Evolutionary conservation across 2,797 vertebrate species (phyloP).

Genomic region (Tadarida brasiliensis): DNA sequence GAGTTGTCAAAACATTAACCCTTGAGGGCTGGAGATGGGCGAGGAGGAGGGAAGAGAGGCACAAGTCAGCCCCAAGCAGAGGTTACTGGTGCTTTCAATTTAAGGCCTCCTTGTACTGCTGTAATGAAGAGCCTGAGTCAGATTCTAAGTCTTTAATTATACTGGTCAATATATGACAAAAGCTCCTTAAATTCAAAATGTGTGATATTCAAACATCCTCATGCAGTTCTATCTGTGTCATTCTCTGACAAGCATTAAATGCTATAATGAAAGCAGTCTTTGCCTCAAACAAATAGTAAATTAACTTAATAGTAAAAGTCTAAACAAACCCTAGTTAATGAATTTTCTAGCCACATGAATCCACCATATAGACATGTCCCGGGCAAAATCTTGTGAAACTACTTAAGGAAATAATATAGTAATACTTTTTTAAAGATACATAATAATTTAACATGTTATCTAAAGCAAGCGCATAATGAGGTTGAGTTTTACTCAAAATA

Average conservation of each 20-base stretch:
- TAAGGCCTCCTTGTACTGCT: neutral
- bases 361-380: neutral
- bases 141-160: neutral
- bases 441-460: neutral
- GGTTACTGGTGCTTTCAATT: neutral
- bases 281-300: conserved; percentile 11
- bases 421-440: neutral
- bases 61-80: neutral
- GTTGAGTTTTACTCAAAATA: neutral
- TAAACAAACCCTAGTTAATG: neutral
- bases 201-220: neutral
- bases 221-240: neutral
- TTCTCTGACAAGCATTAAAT: conserved; percentile 22
- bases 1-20: conserved; percentile 75
- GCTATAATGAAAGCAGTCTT: neutral
- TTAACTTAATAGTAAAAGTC: conserved; percentile 14
- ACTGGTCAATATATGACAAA: neutral
- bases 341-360: neutral
- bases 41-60: neutral
- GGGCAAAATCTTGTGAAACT: neutral
- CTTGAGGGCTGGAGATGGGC: conserved; percentile 64
- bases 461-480: neutral
- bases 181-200: neutral
- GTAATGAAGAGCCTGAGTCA: neutral
- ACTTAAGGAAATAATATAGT: neutral